Conservation (phyloP, 2,113 vertebrate genomes). For the Saguinus midas region DNA sequence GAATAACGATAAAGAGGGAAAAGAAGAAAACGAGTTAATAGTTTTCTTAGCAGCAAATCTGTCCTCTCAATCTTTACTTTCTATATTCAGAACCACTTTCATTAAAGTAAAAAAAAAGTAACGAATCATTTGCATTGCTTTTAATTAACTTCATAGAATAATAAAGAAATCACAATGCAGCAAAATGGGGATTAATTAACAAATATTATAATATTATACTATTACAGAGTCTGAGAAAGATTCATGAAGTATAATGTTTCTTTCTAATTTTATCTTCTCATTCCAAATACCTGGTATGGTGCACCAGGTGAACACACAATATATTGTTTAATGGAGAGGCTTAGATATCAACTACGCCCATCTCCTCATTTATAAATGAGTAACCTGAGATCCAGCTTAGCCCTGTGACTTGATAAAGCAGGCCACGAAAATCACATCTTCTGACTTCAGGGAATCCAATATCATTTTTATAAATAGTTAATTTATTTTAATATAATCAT, state of each 20-base stretch:
- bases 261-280: background rate
- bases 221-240: background rate
- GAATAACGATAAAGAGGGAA: background rate
- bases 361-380: background rate
- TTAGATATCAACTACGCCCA: background rate
- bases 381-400: background rate
- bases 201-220: conserved; percentile 7
- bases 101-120: conserved; percentile 22
- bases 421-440: background rate
- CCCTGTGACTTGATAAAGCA: background rate
- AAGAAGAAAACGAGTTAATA: background rate
- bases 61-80: background rate
- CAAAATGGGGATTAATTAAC: conserved; percentile 38
- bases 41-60: background rate
- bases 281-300: background rate
- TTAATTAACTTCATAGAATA: conserved; percentile 54
- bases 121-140: background rate
- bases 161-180: background rate
- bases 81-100: background rate
- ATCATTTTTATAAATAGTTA: background rate
- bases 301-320: background rate
- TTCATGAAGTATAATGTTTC: background rate
- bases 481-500: background rate
- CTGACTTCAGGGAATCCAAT: background rate
- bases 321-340: background rate